Base-by-base conservation (phyloP, 2,888 invertebrate genomes). In the Dorcus parallelipipedus region DNA sequence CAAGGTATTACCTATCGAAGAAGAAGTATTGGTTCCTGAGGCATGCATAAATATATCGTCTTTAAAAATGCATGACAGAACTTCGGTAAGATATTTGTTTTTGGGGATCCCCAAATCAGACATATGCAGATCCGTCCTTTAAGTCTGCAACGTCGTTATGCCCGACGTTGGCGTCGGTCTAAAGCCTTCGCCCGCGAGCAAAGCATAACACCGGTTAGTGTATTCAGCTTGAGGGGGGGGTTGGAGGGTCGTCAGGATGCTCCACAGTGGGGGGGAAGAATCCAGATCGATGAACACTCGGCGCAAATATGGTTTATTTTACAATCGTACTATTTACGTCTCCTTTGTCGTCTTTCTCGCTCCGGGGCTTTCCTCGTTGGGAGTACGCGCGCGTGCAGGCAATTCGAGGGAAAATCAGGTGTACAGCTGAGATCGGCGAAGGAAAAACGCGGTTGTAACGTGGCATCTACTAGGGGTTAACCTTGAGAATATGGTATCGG, bases 201-300 rank as follows among this genome's bases (percentile, higher is more conserved):
- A 62, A 65, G 63, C 64, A 62, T 63, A 65, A 67, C 65, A 64
- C 57, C 61, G 66, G 64, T 67, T 67, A 66, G 64, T 63, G 63
- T 66, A 65, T 64, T 65, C 64, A 60, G 69, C 26, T 33, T 33
- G 38, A 20, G 20, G 20, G 9, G 42, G 64, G 67, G 67, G 59
- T 66, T 66, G 62, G 63, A 65, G 66, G 61, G 71, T 55, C 17
- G 38, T 38, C 64, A 64, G 59, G 65, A 64, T 65, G 65, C 65
- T 66, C 62, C 62, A 62, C 62, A 61, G 64, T 63, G 65, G 60
- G 63, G 64, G 26, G 58, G 61, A 68, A 69, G 70, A 68, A 66
- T 68, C 63, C 69, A 69, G 69, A 71, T 71, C 71, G 71, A 71
- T 70, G 71, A 69, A 65, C 68, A 69, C 69, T 67, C 67, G 64